phyloP scores from a whole-genome alignment of 2,888 invertebrate genomes.

The Drosophila leonis region DNA sequence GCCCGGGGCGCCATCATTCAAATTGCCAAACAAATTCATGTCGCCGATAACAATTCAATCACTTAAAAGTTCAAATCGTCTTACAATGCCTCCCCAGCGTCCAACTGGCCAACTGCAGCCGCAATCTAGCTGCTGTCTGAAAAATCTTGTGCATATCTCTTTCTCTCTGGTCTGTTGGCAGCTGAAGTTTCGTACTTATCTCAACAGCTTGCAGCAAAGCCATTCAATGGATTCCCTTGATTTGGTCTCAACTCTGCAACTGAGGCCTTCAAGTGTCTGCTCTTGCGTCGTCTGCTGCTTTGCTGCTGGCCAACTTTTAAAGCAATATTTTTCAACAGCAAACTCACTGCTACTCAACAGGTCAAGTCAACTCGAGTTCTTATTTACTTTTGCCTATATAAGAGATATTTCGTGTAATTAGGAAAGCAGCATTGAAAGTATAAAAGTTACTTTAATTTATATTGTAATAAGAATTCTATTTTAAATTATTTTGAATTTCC shows the following conservation, averaged over 20 bases:
- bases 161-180: conserved; percentile 53
- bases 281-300: conserved; percentile 13
- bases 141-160: conserved; percentile 24
- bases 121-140: conserved; percentile 7
- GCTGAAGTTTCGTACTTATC: conserved; percentile 53
- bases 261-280: conserved; percentile 31
- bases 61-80: conserved; percentile 70
- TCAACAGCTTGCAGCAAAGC: conserved; percentile 50
- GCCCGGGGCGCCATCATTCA: conserved; percentile 30
- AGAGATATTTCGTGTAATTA: background rate
- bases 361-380: conserved; percentile 8
- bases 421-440: background rate
- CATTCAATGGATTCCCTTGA: conserved; percentile 49
- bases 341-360: conserved; percentile 11
- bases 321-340: conserved; percentile 15
- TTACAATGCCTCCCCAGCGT: conserved; percentile 56
- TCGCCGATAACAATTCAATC: conserved; percentile 73
- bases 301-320: conserved; percentile 18
- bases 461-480: no score
- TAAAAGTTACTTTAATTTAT: background rate
- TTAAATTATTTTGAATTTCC: no score
- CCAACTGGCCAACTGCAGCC: conserved; percentile 27
- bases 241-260: conserved; percentile 16
- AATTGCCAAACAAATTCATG: conserved; percentile 59
- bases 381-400: conserved; percentile 14